Percentiles rank a stretch among this genome's conserved stretches.
Evolutionary conservation across 2,113 vertebrate genomes (phyloP).

Genomic region (Bucco capensis): DNA sequence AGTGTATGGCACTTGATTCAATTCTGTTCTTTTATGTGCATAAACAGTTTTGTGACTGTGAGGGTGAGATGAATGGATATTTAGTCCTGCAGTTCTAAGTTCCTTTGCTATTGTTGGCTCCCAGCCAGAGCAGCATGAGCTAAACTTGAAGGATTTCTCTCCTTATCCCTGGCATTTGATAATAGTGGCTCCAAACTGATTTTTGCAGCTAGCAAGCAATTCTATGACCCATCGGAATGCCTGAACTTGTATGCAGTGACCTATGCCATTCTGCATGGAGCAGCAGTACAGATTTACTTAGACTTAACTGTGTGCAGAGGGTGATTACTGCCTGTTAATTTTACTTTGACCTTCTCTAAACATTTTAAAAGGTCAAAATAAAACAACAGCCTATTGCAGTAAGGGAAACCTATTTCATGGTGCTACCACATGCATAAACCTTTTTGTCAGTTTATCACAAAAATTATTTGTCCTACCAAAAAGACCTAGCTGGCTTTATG

Average conservation of each 20-base stretch:
- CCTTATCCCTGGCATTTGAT: neutral
- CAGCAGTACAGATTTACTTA: neutral
- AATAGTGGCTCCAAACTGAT: neutral
- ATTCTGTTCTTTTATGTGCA: neutral
- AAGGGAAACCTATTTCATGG: neutral
- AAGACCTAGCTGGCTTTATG: neutral
- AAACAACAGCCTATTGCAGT: neutral
- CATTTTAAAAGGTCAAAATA: neutral
- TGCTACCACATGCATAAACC: neutral
- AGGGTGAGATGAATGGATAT: neutral
- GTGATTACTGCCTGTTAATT: neutral
- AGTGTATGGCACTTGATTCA: neutral
- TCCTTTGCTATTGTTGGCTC: slow-evolving; percentile 9
- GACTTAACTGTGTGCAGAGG: neutral
- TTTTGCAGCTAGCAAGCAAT: neutral
- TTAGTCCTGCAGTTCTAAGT: neutral
- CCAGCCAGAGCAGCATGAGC: neutral
- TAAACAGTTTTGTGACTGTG: neutral
- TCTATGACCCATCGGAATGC: neutral
- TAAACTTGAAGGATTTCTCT: neutral
- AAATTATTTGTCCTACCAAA: neutral
- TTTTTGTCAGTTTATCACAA: neutral
- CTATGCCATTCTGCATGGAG: neutral
- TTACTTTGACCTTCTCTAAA: neutral
- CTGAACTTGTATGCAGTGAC: neutral